Conservation (phyloP, 2,888 invertebrate genomes). For the Allacma fusca region DNA sequence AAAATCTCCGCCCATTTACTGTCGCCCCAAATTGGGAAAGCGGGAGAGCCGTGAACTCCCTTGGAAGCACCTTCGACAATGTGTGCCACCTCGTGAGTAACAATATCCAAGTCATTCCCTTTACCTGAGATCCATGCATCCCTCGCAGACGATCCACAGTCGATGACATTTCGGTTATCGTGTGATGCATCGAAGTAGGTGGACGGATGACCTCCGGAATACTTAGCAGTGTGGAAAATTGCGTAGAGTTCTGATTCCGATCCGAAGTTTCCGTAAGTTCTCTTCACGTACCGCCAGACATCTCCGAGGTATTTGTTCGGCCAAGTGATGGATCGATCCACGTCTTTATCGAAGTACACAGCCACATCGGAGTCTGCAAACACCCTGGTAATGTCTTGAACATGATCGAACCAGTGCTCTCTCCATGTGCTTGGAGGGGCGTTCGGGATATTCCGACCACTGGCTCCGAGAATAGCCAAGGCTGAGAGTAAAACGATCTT, state of each 20-base stretch:
- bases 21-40: constrained; percentile 55
- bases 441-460: too few species aligned
- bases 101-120: constrained; percentile 54
- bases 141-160: constrained; percentile 28
- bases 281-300: constrained; percentile 47
- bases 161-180: constrained; percentile 47
- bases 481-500: too few species aligned
- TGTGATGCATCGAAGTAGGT: constrained; percentile 46
- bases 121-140: constrained; percentile 44
- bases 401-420: constrained; percentile 51
- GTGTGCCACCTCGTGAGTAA: constrained; percentile 55
- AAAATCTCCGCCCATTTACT: constrained; percentile 53
- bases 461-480: too few species aligned
- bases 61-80: constrained; percentile 54
- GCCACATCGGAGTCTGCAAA: constrained; percentile 45
- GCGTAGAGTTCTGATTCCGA: constrained; percentile 43
- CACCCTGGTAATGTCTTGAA: constrained; percentile 29
- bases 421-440: constrained; percentile 42
- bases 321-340: constrained; percentile 44
- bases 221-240: constrained; percentile 48
- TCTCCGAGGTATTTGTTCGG: constrained; percentile 39
- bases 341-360: constrained; percentile 46
- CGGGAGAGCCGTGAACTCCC: constrained; percentile 51
- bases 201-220: constrained; percentile 45
- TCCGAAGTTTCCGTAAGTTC: constrained; percentile 46